Conservation (phyloP, 1,140 invertebrate species). For the Choristoneura fumiferana region DNA sequence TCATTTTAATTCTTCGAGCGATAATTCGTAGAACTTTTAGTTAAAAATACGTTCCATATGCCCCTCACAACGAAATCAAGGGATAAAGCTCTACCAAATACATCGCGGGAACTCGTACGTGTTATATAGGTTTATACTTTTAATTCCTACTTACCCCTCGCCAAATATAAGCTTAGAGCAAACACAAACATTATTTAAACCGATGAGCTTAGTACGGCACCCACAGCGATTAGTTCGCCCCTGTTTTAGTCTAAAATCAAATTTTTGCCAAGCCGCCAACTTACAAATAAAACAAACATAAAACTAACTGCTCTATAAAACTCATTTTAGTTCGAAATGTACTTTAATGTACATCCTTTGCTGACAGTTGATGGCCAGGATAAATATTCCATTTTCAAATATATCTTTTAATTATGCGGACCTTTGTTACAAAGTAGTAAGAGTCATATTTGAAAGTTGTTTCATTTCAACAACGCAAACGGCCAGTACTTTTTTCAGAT, state of each 20-base stretch:
- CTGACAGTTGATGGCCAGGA: constrained; percentile 4
- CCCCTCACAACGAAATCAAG: too few species aligned
- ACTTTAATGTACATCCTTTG: not conserved
- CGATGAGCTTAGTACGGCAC: constrained; percentile 65
- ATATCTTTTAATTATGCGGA: too few species aligned
- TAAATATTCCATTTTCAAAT: not conserved
- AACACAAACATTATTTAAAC: constrained; percentile 76
- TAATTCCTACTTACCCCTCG: constrained; percentile 50
- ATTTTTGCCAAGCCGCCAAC: not conserved
- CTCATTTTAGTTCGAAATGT: not conserved
- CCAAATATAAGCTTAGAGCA: constrained; percentile 57
- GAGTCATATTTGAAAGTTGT: not conserved
- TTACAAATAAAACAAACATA: not conserved
- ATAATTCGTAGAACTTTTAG: too few species aligned
- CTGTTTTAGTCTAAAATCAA: constrained; percentile 30
- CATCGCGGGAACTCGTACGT: not conserved
- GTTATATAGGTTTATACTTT: constrained; percentile 46
- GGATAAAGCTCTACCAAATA: too few species aligned
- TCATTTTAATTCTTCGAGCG: too few species aligned
- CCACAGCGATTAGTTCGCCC: constrained; percentile 60
- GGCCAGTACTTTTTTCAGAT: not conserved
- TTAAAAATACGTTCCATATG: too few species aligned
- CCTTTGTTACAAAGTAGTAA: not conserved
- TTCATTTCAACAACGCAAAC: not conserved
- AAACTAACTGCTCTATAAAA: not conserved